A percentile compares a stretch with the other conserved stretches of the same genome.
Evolutionary conservation across 2,888 invertebrate species (phyloP).

Genomic region (Entomobrya proxima): DNA sequence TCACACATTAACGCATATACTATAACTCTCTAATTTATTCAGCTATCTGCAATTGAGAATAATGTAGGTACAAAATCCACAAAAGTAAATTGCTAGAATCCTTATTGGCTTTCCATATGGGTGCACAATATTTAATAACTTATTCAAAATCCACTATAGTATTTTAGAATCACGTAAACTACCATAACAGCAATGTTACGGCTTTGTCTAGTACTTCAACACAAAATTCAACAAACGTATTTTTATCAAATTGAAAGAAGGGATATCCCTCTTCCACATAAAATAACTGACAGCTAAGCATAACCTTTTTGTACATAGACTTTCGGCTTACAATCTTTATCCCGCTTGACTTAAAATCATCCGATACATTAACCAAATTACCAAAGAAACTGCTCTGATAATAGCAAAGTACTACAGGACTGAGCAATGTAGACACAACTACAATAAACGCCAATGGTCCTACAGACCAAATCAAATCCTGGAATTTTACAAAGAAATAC

Average conservation of each 20-base stretch:
- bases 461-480: neutral
- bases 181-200: neutral
- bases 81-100: too few species aligned
- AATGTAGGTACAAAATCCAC: too few species aligned
- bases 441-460: neutral
- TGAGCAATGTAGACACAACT: neutral
- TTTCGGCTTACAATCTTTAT: neutral
- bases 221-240: neutral
- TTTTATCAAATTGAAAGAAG: neutral
- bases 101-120: too few species aligned
- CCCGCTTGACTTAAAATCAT: neutral
- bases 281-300: neutral
- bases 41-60: too few species aligned
- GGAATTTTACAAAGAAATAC: neutral
- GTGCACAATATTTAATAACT: too few species aligned
- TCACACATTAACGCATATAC: too few species aligned
- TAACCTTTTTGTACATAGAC: neutral
- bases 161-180: too few species aligned
- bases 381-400: neutral
- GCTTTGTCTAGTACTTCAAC: neutral
- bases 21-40: too few species aligned
- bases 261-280: constrained; percentile 13
- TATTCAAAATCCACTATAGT: too few species aligned
- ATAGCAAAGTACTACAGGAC: neutral
- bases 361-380: neutral